Evolutionary conservation across 2,113 vertebrate genomes (phyloP).

Genomic region (Rhinoderma darwinii): DNA sequence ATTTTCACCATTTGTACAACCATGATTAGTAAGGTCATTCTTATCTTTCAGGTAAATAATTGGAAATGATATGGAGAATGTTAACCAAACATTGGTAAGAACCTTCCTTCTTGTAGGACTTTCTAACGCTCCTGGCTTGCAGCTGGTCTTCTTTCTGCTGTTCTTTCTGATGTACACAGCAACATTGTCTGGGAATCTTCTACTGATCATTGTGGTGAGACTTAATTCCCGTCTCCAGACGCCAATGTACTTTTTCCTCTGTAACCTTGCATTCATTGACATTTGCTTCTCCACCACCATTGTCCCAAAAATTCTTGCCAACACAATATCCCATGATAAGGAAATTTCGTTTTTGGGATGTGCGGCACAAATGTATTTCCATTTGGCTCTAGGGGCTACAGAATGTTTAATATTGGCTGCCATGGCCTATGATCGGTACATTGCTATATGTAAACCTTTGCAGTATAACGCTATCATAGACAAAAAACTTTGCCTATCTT

Average conservation of each 20-base stretch:
- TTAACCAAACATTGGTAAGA: constrained; percentile 2
- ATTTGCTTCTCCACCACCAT: constrained; percentile 23
- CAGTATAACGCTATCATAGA: background rate
- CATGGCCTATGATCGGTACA: constrained; percentile 40
- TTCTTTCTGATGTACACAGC: background rate
- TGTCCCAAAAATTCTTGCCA: background rate
- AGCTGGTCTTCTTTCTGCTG: constrained; percentile 46
- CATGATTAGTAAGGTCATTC: no score
- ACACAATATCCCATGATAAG: background rate
- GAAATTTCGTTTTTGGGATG: background rate
- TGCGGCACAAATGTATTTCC: constrained; percentile 12
- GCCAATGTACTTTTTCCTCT: constrained; percentile 21
- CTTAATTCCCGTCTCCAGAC: background rate
- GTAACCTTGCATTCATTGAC: constrained; percentile 8
- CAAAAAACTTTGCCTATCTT: background rate
- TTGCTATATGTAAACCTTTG: constrained; percentile 18
- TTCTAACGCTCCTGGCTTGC: constrained; percentile 47
- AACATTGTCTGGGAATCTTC: background rate
- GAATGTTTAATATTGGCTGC: constrained; percentile 34
- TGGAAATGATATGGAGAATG: background rate
- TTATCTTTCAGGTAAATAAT: background rate
- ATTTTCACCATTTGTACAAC: no score
- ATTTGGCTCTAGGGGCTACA: background rate
- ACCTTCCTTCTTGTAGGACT: constrained; percentile 56
- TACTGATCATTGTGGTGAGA: background rate